Conservation (phyloP, 2,113 vertebrate species). For the Myodes glareolus region DNA sequence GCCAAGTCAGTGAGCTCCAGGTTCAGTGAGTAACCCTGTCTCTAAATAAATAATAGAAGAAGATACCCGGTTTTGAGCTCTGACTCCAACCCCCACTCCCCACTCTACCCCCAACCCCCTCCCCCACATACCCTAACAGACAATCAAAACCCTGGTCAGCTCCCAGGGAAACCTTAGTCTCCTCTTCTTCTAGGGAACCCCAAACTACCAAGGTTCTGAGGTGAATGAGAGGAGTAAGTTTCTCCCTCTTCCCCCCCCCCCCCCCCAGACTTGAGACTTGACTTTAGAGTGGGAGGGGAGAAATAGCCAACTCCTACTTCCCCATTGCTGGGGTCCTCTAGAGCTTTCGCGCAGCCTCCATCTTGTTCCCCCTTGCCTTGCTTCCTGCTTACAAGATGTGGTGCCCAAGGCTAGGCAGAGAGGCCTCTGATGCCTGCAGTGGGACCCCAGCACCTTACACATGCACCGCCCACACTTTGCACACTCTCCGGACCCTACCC, state of each 20-base stretch:
- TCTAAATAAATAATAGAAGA: background rate
- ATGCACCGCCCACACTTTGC: background rate
- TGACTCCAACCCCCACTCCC: background rate
- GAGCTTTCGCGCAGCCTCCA: too few species aligned
- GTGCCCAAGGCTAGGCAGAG: background rate
- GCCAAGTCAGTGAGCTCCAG: background rate
- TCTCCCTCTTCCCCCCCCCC: background rate
- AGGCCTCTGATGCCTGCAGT: background rate
- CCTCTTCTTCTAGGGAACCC: background rate
- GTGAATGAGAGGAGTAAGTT: background rate
- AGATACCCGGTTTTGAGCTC: background rate
- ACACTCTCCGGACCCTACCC: background rate
- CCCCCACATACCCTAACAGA: background rate
- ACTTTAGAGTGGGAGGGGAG: background rate
- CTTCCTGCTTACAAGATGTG: background rate
- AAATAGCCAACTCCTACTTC: background rate
- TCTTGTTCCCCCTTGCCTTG: background rate
- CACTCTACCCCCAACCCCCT: background rate
- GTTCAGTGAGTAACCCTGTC: background rate
- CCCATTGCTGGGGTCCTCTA: background rate
- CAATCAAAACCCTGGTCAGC: background rate
- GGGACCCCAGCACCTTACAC: background rate
- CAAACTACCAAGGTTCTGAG: background rate
- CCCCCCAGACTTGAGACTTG: background rate
- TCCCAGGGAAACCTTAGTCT: fast-evolving